Conservation (phyloP, 2,113 vertebrate species). For the Pantherophis guttatus region DNA sequence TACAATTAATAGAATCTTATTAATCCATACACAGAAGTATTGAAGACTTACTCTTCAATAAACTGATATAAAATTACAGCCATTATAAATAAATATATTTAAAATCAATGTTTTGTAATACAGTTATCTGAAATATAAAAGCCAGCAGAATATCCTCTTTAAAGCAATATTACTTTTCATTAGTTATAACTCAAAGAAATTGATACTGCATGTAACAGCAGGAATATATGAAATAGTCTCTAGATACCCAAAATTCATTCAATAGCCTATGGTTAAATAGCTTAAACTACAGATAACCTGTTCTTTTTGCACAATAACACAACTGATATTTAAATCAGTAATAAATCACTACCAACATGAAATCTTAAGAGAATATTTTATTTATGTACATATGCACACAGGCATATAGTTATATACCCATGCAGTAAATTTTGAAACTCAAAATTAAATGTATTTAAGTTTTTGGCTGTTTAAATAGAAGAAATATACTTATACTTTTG, state of each 20-base stretch:
- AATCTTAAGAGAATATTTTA: conserved; percentile 19
- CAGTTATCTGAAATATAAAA: conserved; percentile 14
- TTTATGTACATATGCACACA: conserved; percentile 8
- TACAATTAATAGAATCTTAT: conserved; percentile 11
- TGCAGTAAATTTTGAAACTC: background rate
- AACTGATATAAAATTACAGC: background rate
- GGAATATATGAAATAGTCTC: background rate
- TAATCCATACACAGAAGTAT: background rate
- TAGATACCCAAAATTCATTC: background rate
- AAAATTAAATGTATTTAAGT: conserved; percentile 30
- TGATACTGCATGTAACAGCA: background rate
- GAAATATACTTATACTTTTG: conserved; percentile 59
- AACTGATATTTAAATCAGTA: conserved; percentile 50
- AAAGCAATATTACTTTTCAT: background rate
- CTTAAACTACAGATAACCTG: conserved; percentile 25
- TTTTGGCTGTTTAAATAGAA: conserved; percentile 52
- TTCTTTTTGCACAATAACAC: conserved; percentile 23
- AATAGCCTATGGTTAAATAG: conserved; percentile 39
- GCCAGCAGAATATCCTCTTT: background rate
- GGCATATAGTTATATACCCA: background rate
- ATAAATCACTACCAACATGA: conserved; percentile 39
- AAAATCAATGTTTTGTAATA: background rate
- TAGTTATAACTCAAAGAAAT: background rate
- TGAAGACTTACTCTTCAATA: background rate
- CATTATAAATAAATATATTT: conserved; percentile 40